Evolutionary conservation across 2,888 invertebrate genomes (phyloP), one percentile per base, ranked within the genome.

Genomic region (Saturnia pavonia): DNA sequence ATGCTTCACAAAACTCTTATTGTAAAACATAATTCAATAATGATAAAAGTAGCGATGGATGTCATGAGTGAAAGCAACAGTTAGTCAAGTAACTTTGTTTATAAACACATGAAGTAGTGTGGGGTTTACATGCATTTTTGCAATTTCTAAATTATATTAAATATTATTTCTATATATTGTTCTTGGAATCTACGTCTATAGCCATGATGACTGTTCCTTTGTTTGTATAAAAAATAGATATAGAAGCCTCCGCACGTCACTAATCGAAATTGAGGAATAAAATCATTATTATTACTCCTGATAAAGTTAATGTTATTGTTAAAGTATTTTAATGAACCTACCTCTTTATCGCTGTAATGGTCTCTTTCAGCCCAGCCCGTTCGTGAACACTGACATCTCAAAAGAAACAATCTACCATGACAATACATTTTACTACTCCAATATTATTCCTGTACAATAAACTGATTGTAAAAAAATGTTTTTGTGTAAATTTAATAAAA

Each of bases 391-490:
- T 90, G 85, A 92, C 88, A 90, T 89, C 86, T 88, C 91, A 91
- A 92, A 93, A 93, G 91, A 91, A 89, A 92, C 93, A 94, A 91
- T 93, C 92, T 94, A 94, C 91, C 94, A 94, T 94, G 93, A 94
- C 94, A 92, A 92, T 93, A 94, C 94, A 93, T 87, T 87, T 79
- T 80, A 84, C 84, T 80, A 85, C 92, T 92, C 93, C 93, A 94
- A 92, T 92, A 91, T 83, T 91, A 92, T 92, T 92, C 83, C 88
- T 87, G 85, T 72, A 74, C 25, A 22, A 16, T 40, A 22, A 66
- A 16, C 48, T 14, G 27, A 51, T 6, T n/a, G n/a, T 34, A 4
- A 34, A 19, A 63, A 63, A 63, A 4, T 40, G 1, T 51, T 65
- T 65, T 48, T 69, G 42, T 42, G 9, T 22, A 19, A 27, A 25